Conservation (phyloP, 2,113 vertebrate genomes). For the Salvelinus namaycush region DNA sequence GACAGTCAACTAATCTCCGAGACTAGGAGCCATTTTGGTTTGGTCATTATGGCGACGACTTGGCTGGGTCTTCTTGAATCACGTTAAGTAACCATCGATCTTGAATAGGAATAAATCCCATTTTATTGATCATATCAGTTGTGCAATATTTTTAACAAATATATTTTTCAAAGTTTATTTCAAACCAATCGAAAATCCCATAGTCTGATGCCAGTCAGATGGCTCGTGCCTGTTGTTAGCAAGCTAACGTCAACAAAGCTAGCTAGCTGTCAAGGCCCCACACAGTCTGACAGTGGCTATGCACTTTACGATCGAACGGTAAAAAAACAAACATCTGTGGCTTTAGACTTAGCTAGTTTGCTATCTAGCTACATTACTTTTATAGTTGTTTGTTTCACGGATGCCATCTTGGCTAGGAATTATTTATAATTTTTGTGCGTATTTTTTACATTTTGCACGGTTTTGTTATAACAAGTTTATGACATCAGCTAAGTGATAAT, state of each 20-base stretch:
- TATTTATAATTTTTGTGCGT: too few species aligned
- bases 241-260: background rate
- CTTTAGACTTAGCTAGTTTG: too few species aligned
- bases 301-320: background rate
- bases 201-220: background rate
- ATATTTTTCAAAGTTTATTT: background rate
- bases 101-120: too few species aligned
- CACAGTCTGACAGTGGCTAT: background rate
- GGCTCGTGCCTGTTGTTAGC: background rate
- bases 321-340: background rate
- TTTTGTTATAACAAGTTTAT: too few species aligned
- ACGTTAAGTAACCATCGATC: background rate
- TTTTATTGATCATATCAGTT: background rate
- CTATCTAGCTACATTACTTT: too few species aligned
- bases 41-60: constrained; percentile 78
- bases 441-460: too few species aligned
- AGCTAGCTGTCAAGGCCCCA: background rate
- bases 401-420: too few species aligned
- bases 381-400: too few species aligned
- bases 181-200: background rate
- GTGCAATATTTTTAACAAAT: background rate
- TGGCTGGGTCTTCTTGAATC: constrained; percentile 40
- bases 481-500: too few species aligned
- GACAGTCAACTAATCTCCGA: constrained; percentile 50
- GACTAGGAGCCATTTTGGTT: constrained; percentile 83